Conservation (phyloP, 2,113 vertebrate species). For the Rhea pennata region DNA sequence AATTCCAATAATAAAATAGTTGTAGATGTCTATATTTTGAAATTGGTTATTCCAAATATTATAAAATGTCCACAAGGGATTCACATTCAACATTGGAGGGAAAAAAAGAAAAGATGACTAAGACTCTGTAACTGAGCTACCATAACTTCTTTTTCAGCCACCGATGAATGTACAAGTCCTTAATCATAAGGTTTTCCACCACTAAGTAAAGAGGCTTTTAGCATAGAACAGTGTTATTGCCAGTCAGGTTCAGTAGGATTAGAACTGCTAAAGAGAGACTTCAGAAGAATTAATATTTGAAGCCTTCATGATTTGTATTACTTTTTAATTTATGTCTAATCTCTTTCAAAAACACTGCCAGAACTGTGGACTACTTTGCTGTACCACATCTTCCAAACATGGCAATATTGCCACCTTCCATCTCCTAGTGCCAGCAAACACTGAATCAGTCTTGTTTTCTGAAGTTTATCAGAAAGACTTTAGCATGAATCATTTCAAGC, state of each 20-base stretch:
- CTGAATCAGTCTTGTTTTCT: not conserved
- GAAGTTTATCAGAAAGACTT: conserved; percentile 16
- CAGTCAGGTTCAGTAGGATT: conserved; percentile 31
- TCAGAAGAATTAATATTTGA: conserved; percentile 50
- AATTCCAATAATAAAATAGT: not conserved
- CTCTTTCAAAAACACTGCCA: conserved; percentile 30
- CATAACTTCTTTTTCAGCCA: not conserved
- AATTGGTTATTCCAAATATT: not conserved
- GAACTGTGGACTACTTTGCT: conserved; percentile 20
- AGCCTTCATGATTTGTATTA: conserved; percentile 26
- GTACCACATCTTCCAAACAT: not conserved
- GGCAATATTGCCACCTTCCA: not conserved
- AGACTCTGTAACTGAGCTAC: not conserved
- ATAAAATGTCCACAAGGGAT: not conserved
- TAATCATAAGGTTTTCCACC: not conserved
- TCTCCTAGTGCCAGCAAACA: not conserved
- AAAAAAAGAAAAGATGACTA: not conserved
- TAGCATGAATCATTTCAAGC: not conserved
- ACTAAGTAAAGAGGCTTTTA: not conserved
- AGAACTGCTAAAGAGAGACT: conserved; percentile 59
- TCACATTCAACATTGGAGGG: not conserved
- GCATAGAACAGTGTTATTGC: not conserved
- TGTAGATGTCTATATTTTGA: not conserved
- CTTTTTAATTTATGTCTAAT: conserved; percentile 63
- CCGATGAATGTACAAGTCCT: not conserved